phyloP scores from a whole-genome alignment of 2,113 vertebrate species.

The Murina feae region DNA sequence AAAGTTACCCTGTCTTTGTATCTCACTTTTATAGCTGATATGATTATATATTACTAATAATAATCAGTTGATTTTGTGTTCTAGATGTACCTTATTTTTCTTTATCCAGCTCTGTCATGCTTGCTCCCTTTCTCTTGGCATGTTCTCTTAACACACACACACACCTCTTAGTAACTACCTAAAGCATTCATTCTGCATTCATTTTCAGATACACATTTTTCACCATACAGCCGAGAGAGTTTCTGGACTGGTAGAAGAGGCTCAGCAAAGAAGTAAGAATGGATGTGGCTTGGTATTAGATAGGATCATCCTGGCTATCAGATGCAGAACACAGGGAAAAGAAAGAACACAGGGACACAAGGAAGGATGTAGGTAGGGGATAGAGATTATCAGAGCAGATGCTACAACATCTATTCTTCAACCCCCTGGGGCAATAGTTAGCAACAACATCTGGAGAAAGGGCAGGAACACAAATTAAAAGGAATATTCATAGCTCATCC shows the following conservation, averaged over 20 bases:
- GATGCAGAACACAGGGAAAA: background rate
- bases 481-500: background rate
- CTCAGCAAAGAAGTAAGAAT: background rate
- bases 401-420: background rate
- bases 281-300: background rate
- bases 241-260: background rate
- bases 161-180: background rate
- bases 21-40: background rate
- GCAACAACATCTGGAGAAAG: background rate
- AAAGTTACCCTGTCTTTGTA: background rate
- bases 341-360: background rate
- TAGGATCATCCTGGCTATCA: background rate
- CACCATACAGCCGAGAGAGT: background rate
- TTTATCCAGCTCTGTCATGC: background rate
- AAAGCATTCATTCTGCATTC: background rate
- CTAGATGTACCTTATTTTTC: background rate
- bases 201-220: background rate
- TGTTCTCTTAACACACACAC: background rate
- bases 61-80: background rate
- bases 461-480: background rate
- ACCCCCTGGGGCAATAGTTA: background rate
- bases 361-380: background rate
- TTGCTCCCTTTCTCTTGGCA: background rate
- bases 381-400: background rate
- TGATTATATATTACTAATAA: background rate